A percentile compares a stretch with the other conserved stretches of the same genome.
phyloP scores from a whole-genome alignment of 2,888 invertebrate species.

The Drosophila multiciliata region DNA sequence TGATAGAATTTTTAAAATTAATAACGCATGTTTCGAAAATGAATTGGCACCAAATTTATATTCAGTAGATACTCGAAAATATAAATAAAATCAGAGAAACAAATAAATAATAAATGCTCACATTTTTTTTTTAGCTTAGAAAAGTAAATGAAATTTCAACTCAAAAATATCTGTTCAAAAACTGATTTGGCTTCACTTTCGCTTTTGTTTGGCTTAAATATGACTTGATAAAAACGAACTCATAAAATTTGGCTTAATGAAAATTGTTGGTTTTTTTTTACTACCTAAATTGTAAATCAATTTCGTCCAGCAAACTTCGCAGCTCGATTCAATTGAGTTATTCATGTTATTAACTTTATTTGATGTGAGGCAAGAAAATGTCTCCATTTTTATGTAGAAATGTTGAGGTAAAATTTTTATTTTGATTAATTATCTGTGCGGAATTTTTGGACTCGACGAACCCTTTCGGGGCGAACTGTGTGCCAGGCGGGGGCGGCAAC shows the following conservation, averaged over 20 bases:
- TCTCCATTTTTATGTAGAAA: slow-evolving; percentile 3
- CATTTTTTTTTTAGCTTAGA: too few species aligned
- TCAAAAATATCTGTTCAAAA: too few species aligned
- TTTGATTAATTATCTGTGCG: slow-evolving; percentile 61
- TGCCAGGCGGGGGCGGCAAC: slow-evolving; percentile 5
- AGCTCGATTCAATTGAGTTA: not conserved
- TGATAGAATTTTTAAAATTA: not conserved
- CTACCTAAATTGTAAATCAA: not conserved
- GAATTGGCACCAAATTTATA: too few species aligned
- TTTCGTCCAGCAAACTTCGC: not conserved
- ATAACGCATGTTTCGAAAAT: not conserved
- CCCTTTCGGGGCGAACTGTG: slow-evolving; percentile 35
- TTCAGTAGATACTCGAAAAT: too few species aligned
- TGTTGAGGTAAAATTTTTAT: slow-evolving; percentile 21
- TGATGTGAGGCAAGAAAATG: not conserved
- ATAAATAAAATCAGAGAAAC: not conserved
- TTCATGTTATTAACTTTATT: not conserved
- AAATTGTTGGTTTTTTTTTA: not conserved
- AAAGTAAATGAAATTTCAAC: too few species aligned
- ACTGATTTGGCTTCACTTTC: not conserved
- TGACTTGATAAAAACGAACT: not conserved
- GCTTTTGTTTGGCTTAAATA: not conserved
- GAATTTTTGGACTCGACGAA: slow-evolving; percentile 30
- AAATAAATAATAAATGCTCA: too few species aligned
- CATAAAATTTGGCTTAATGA: not conserved